Evolutionary conservation across 2,888 invertebrate species (phyloP).

Genomic region (Sialis lutaria): DNA sequence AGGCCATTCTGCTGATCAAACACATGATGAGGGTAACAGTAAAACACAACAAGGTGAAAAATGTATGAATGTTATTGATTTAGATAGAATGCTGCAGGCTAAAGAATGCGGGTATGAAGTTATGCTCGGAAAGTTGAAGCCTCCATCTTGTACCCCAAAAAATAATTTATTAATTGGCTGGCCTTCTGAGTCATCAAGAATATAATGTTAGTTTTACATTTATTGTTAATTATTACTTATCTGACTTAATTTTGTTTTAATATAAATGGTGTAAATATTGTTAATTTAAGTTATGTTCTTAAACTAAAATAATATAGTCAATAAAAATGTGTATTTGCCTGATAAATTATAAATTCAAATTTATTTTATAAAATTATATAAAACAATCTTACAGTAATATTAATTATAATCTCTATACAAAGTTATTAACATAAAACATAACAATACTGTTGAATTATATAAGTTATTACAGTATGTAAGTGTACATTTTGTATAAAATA

Average conservation of each 20-base stretch:
- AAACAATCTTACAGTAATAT: no score
- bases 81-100: slow-evolving; percentile 62
- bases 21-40: slow-evolving; percentile 53
- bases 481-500: neutral
- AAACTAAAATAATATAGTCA: neutral
- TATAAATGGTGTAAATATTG: neutral
- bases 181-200: slow-evolving; percentile 13
- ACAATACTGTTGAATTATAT: no score
- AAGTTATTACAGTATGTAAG: no score
- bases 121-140: slow-evolving; percentile 55
- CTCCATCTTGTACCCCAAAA: slow-evolving; percentile 76
- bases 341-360: neutral
- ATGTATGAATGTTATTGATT: slow-evolving; percentile 82
- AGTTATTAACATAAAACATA: no score
- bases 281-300: neutral
- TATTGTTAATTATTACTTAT: no score
- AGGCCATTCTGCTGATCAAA: slow-evolving; percentile 86
- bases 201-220: no score
- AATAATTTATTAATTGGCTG: slow-evolving; percentile 70
- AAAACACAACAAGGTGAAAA: slow-evolving; percentile 58
- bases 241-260: no score
- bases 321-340: neutral
- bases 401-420: no score
- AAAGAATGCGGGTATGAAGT: slow-evolving; percentile 61
- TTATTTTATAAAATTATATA: neutral